These are phyloP conservation scores for Caenorhabditis wallacei DNA, from an alignment of 2,888 invertebrate genomes.

Conservation along the genomic window DNA sequence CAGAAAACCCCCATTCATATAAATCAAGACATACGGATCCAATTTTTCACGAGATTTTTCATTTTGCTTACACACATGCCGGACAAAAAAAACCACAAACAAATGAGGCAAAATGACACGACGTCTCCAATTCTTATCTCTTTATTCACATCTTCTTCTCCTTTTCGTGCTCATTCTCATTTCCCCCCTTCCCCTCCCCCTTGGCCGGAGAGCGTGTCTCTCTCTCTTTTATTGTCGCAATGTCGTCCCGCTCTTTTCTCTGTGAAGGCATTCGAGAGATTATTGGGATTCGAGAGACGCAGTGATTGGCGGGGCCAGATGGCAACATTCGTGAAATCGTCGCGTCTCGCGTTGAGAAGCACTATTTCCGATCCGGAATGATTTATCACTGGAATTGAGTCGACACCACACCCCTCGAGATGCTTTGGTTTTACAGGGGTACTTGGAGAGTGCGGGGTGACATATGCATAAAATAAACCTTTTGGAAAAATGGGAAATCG, in stretches of 20 bases:
- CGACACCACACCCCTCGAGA: neutral
- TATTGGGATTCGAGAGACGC: slow-evolving; percentile 5
- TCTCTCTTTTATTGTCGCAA: slow-evolving; percentile 55
- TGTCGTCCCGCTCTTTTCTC: slow-evolving; percentile 3
- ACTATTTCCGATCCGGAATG: slow-evolving; percentile 45
- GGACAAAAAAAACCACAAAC: slow-evolving; percentile 10
- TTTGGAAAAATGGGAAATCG: no score
- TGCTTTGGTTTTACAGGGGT: neutral
- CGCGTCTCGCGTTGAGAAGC: slow-evolving; percentile 7
- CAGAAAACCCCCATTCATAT: neutral
- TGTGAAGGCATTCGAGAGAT: neutral
- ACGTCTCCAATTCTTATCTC: slow-evolving; percentile 33
- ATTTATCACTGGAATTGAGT: slow-evolving; percentile 58
- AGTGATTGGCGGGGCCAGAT: slow-evolving; percentile 42
- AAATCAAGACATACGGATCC: slow-evolving; percentile 35
- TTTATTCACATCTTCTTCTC: slow-evolving; percentile 40
- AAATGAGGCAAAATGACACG: no score
- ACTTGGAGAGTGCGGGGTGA: no score
- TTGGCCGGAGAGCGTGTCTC: no score
- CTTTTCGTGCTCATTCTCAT: slow-evolving; percentile 15
- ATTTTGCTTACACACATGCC: no score
- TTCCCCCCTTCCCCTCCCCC: neutral
- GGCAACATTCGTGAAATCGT: slow-evolving; percentile 53
- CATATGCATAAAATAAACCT: no score
- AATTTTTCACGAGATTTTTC: slow-evolving; percentile 8